Base-by-base conservation (phyloP, 1,140 invertebrate genomes). In the Drosophila arizonae region DNA sequence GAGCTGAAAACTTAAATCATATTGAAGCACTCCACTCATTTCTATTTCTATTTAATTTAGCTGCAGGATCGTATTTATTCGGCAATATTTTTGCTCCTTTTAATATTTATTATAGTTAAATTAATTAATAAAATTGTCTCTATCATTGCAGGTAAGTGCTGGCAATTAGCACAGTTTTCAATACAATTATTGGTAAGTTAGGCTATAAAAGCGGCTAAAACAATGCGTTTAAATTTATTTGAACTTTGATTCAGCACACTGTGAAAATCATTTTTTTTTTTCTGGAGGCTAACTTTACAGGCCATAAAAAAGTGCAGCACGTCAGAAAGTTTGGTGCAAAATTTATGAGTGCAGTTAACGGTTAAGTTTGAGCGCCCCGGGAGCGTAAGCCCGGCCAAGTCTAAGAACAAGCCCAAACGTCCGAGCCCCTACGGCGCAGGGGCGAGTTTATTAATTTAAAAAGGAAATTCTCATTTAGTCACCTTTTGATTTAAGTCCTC, bases 401-500 rank as follows among this genome's bases (percentile, higher is more conserved):
- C 51, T 36, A 3, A 39, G 45, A 24, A 24, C 21, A 24, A 24
- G 21, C 21, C 21, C 21, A 3, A 24, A 3, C 21, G 41, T 51
- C 21, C 13, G 51, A 48, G 54, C 60, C 39, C 64, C 64, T 65
- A 56, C 50, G 74, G 56, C 71, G 61, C 55, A 54, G 33, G 64
- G 63, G 52, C 73, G 77, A 79, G 81, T 85, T 90, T 90, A 90
- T 90, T 90, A 90, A 90, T 88, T 85, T 85, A 81, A 90, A 90
- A 88, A 88, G 88, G 84, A 90, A 90, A 90, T 90, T 90, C 80
- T 79, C 82, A 81, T 90, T 90, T 90, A 90, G 80, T 90, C 82
- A 90, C 88, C 87, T 90, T 90, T 90, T 89, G 86, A 89, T 89
- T 90, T 90, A 89, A 84, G 77, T 70, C 64, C 58, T 36, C 33